phyloP scores from a whole-genome alignment of 2,113 vertebrate species.

The Aegithalos caudatus region DNA sequence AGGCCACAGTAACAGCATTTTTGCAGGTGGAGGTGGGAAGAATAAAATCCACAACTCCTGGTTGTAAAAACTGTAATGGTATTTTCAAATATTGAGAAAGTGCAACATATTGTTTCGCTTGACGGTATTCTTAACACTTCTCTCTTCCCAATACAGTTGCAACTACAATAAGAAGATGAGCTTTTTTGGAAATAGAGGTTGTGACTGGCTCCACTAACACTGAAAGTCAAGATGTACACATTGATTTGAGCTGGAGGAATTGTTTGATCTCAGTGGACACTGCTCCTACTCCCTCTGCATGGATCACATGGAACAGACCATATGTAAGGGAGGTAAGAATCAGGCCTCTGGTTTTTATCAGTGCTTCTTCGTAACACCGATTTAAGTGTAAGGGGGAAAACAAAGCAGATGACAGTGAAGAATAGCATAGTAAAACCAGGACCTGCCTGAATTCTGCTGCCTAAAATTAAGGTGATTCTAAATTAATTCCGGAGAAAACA shows the following conservation, averaged over 20 bases:
- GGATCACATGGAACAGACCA: neutral
- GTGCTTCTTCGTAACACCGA: neutral
- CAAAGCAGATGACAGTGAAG: neutral
- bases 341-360: neutral
- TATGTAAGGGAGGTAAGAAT: neutral
- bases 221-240: neutral
- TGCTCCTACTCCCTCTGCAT: neutral
- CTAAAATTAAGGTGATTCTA: neutral
- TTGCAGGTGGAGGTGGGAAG: neutral
- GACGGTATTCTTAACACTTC: neutral
- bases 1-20: neutral
- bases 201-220: neutral
- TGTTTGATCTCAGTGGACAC: neutral
- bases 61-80: neutral
- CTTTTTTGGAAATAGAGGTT: neutral
- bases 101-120: neutral
- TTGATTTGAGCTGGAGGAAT: neutral
- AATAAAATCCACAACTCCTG: neutral
- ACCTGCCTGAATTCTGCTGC: neutral
- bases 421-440: neutral
- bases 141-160: neutral
- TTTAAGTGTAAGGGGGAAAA: neutral
- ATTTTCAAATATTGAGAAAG: neutral
- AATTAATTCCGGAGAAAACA: slow-evolving; percentile 21
- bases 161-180: neutral